Evolutionary conservation across 2,113 vertebrate species (phyloP).

Genomic region (Thamnaconus septentrionalis): DNA sequence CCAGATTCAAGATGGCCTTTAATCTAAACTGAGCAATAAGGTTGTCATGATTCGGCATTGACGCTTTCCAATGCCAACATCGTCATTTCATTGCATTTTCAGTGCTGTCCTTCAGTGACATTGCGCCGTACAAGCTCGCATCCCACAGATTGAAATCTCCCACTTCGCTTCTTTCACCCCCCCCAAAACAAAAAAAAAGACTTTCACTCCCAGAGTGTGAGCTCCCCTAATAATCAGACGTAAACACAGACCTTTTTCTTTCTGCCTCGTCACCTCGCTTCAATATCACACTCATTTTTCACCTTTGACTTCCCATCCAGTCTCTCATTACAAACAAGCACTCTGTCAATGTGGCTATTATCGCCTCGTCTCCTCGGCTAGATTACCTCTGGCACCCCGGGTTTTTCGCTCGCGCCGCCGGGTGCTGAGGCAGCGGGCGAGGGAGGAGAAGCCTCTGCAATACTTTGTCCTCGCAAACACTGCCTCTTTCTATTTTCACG

Average conservation of each 20-base stretch:
- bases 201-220: constrained; percentile 42
- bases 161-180: not conserved
- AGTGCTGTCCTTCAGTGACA: no score
- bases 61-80: no score
- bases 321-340: constrained; percentile 69
- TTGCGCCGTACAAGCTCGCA: no score
- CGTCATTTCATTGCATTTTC: no score
- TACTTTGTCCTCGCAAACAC: no score
- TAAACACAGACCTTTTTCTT: constrained; percentile 45
- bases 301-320: constrained; percentile 72
- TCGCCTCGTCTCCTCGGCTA: constrained; percentile 64
- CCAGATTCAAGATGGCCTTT: no score
- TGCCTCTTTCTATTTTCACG: not conserved
- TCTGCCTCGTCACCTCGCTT: constrained; percentile 42
- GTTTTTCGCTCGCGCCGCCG: constrained; percentile 46
- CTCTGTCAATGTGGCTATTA: constrained; percentile 71
- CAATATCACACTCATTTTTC: constrained; percentile 76
- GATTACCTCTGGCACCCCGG: constrained; percentile 68
- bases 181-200: constrained; percentile 12
- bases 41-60: no score
- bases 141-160: no score
- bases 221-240: constrained; percentile 52
- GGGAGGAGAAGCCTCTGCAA: no score
- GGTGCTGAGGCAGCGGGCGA: constrained; percentile 8
- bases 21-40: no score